phyloP scores from a whole-genome alignment of 2,113 vertebrate species.

The Suncus etruscus region DNA sequence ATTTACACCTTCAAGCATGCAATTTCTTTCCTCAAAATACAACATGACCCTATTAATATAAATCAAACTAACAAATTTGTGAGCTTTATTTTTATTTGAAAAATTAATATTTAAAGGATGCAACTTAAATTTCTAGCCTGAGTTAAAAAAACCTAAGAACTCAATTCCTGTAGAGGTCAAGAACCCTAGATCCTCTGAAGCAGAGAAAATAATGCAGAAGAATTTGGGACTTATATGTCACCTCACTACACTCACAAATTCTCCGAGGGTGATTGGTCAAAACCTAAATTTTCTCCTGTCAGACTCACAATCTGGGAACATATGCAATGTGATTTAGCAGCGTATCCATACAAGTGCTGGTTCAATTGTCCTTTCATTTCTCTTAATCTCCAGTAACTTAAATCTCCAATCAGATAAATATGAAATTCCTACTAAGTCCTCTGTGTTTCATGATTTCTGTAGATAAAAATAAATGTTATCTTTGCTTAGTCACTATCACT shows the following conservation, averaged over 20 bases:
- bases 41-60: constrained; percentile 61
- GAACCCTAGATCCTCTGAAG: neutral
- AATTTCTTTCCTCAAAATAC: constrained; percentile 68
- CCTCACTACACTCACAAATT: neutral
- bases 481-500: constrained; percentile 41
- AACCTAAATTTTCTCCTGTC: constrained; percentile 49
- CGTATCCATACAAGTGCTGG: neutral
- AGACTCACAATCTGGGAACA: neutral
- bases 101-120: constrained; percentile 65
- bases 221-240: neutral
- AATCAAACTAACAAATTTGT: constrained; percentile 58
- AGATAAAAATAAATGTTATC: constrained; percentile 19
- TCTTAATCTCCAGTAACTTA: neutral
- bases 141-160: constrained; percentile 56
- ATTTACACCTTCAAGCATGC: constrained; percentile 60
- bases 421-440: neutral
- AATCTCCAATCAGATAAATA: constrained; percentile 24
- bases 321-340: neutral
- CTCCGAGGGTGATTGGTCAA: neutral
- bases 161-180: constrained; percentile 36
- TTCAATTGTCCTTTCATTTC: neutral
- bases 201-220: neutral
- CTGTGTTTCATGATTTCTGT: constrained; percentile 16
- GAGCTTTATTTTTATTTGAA: constrained; percentile 56
- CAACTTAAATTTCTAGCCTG: constrained; percentile 66